These are phyloP conservation scores for Polyodon spathula DNA, from an alignment of 2,113 vertebrate genomes.

Conservation along the genomic window DNA sequence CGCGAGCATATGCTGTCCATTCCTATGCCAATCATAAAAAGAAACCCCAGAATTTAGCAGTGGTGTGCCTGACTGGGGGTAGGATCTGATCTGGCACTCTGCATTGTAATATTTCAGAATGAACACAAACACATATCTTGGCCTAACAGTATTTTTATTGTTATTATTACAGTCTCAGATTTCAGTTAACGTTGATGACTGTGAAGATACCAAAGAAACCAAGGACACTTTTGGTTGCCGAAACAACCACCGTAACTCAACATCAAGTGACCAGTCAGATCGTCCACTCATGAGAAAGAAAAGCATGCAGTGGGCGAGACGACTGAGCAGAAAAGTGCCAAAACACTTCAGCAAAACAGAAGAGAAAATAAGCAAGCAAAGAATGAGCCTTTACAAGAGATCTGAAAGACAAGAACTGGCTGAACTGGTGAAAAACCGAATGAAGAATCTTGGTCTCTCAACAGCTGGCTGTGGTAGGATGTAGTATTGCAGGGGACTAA, in stretches of 20 bases:
- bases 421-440: slow-evolving; percentile 84
- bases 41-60: no score
- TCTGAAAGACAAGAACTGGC: slow-evolving; percentile 88
- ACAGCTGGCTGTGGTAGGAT: slow-evolving; percentile 75
- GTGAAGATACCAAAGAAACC: slow-evolving; percentile 74
- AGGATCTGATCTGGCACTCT: no score
- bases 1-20: no score
- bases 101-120: no score
- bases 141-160: background rate
- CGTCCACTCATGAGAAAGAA: slow-evolving; percentile 73
- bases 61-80: no score
- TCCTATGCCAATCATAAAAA: no score
- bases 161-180: slow-evolving; percentile 69
- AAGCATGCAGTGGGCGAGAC: slow-evolving; percentile 87
- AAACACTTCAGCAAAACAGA: slow-evolving; percentile 57
- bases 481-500: no score
- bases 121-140: background rate
- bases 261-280: slow-evolving; percentile 68
- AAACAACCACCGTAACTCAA: slow-evolving; percentile 58
- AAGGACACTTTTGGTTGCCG: slow-evolving; percentile 58
- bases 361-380: slow-evolving; percentile 76
- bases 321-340: slow-evolving; percentile 72
- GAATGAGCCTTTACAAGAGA: slow-evolving; percentile 72
- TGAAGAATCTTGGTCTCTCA: slow-evolving; percentile 86
- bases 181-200: slow-evolving; percentile 78